Conservation (phyloP, 2,888 invertebrate species). For the Tenthredo notha region DNA sequence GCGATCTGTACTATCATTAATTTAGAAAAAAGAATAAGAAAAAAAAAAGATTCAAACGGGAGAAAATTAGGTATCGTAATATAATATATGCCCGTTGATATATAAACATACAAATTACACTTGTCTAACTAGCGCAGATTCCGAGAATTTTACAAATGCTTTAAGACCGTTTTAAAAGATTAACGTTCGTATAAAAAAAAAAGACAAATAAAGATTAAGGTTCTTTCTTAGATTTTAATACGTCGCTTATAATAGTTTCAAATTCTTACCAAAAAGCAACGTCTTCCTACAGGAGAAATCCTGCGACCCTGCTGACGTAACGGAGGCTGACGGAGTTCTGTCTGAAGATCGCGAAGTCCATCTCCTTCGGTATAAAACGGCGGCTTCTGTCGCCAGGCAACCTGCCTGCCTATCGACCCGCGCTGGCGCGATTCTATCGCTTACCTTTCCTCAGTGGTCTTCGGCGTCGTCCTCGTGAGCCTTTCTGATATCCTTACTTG, state of each 20-base stretch:
- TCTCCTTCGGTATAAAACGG: slow-evolving; percentile 47
- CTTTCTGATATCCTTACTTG: not conserved
- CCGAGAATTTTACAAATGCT: not conserved
- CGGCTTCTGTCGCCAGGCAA: slow-evolving; percentile 69
- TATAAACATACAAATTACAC: not conserved
- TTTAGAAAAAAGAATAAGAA: not conserved
- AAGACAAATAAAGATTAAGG: not conserved
- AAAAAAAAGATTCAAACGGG: not conserved
- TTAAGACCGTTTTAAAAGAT: not conserved
- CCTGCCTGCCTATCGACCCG: slow-evolving; percentile 75
- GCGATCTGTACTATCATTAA: not conserved
- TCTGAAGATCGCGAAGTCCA: slow-evolving; percentile 35
- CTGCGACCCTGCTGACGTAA: slow-evolving; percentile 41
- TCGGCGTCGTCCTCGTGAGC: not conserved
- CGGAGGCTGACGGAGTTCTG: slow-evolving; percentile 50
- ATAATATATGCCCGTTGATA: not conserved
- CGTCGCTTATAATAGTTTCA: not conserved
- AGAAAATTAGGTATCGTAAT: not conserved
- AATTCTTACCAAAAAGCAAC: slow-evolving; percentile 39
- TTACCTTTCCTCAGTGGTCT: slow-evolving; percentile 60
- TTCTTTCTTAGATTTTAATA: not conserved
- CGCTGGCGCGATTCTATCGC: slow-evolving; percentile 74
- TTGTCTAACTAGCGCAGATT: not conserved
- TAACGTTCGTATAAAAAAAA: not conserved
- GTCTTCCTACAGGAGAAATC: slow-evolving; percentile 31